Evolutionary conservation across 1,140 invertebrate genomes (phyloP), one percentile per base, ranked within the genome.

Genomic region (Onthophagus taurus): DNA sequence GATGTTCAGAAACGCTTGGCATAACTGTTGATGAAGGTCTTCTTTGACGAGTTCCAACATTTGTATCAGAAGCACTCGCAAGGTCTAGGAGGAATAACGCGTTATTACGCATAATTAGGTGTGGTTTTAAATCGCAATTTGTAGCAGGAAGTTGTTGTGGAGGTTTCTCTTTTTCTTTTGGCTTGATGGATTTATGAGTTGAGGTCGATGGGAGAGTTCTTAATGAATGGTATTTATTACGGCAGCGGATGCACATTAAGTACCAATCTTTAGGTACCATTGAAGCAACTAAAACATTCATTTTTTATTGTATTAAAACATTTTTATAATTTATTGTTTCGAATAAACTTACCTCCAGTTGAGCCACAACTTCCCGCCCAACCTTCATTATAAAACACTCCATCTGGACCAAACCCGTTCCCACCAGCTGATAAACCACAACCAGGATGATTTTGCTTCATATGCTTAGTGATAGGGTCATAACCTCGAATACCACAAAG

Each of bases 21-120:
- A 79, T 67, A 16, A 72, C 39, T 44, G 47, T 72, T 16, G 72
- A 67, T 2, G 76, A 74, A 0, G 75, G 67, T 11, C 75, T 54
- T 49, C 71, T 61, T 19, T 71, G 69, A 18, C 69, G 69, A 31
- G 44, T 47, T n/a, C n/a, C n/a, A 1, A 52, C 44, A 43, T 68
- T 68, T 6, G 66, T 65, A 8, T 73, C 72, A 8, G 72, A 77
- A 1, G 85, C 76, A 51, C 84, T 83, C 1, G 84, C 83, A 33
- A 98, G 62, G 58, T 96, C 91, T 38, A 98, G 66, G 8, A 97
- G 65, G 61, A 97, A 98, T 67, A 93, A 78, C 0, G 94, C 90
- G 65, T 98, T 98, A 58, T 91, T 89, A 49, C 85, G 87, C 71
- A 97, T 86, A 0, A 84, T 74, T 11, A 81, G 60, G 58, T 93